Percentiles rank a stretch among this genome's conserved stretches.
Evolutionary conservation across 2,888 invertebrate genomes (phyloP).

Genomic region (Andrena camellia): DNA sequence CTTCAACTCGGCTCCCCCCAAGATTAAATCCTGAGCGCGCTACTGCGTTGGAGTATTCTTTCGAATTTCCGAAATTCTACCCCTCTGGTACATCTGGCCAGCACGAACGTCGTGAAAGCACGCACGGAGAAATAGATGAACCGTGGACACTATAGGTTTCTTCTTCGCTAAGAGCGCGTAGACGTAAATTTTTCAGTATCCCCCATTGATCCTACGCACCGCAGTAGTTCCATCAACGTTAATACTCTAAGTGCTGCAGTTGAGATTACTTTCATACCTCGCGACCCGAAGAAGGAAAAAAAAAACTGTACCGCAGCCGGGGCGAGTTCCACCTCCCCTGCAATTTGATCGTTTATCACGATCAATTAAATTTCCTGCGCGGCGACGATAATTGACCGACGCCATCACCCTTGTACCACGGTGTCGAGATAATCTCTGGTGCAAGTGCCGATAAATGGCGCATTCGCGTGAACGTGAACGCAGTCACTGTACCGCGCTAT

Average conservation of each 20-base stretch:
- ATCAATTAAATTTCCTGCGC: slow-evolving; percentile 75
- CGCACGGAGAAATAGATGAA: background rate
- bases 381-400: slow-evolving; percentile 74
- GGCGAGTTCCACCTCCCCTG: slow-evolving; percentile 52
- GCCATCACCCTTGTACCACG: slow-evolving; percentile 73
- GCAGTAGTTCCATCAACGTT: slow-evolving; percentile 33
- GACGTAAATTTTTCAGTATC: slow-evolving; percentile 12
- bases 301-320: slow-evolving; percentile 32
- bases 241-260: slow-evolving; percentile 41
- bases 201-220: slow-evolving; percentile 12
- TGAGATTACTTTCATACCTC: slow-evolving; percentile 61
- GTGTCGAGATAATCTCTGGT: slow-evolving; percentile 71
- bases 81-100: too few species aligned
- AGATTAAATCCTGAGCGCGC: too few species aligned
- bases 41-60: too few species aligned
- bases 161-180: background rate
- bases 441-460: slow-evolving; percentile 75
- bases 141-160: background rate
- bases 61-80: too few species aligned
- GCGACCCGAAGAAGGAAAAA: slow-evolving; percentile 22
- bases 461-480: slow-evolving; percentile 73
- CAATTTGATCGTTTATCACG: slow-evolving; percentile 75
- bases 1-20: too few species aligned
- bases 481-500: slow-evolving; percentile 67
- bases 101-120: background rate